Percentiles rank a stretch among this genome's conserved stretches.
phyloP scores from a whole-genome alignment of 2,888 invertebrate species.

The Cheilosia vulpina region DNA sequence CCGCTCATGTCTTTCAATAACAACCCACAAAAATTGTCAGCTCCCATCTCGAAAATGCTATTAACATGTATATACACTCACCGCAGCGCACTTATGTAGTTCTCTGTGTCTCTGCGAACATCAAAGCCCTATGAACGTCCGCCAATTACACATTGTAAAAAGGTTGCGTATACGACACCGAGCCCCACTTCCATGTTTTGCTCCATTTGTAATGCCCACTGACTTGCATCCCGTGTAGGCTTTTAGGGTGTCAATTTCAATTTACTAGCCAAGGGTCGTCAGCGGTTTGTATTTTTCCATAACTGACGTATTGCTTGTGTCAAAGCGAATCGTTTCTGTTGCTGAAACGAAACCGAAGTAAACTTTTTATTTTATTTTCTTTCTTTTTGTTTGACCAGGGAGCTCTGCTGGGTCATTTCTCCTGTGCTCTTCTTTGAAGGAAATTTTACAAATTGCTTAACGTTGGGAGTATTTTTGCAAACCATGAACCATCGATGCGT shows the following conservation, averaged over 20 bases:
- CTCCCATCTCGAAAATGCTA: no score
- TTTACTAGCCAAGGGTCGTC: not conserved
- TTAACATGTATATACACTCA: no score
- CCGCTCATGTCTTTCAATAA: no score
- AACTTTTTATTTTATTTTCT: not conserved
- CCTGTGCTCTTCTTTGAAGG: no score
- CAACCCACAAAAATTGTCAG: no score
- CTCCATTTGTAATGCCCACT: not conserved
- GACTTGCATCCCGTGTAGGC: not conserved
- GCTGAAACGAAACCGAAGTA: not conserved
- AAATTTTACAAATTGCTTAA: no score
- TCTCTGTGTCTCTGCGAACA: not conserved
- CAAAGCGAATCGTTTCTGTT: not conserved
- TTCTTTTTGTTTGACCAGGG: not conserved
- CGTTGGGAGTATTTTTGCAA: no score
- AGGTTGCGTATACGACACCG: constrained; percentile 23
- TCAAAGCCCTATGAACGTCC: not conserved
- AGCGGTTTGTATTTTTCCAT: not conserved
- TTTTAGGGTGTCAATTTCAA: not conserved
- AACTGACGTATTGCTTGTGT: not conserved
- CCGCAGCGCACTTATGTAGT: no score
- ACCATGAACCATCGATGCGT: no score
- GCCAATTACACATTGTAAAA: not conserved
- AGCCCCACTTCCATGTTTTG: not conserved
- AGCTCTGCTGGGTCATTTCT: no score